Base-by-base conservation (phyloP, 2,113 vertebrate genomes). In the Halcyon senegalensis region DNA sequence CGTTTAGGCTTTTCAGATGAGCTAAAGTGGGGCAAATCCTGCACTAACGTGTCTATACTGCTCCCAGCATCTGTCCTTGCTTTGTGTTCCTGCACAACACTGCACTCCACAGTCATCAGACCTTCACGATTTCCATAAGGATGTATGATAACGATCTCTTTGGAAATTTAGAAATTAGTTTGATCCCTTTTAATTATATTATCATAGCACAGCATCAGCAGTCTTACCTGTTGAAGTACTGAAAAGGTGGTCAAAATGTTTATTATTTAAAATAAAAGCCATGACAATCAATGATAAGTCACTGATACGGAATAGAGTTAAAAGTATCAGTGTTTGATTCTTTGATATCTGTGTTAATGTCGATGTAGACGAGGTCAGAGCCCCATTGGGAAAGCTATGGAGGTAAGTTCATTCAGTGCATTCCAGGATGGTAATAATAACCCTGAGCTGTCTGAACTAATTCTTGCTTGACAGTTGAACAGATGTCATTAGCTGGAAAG, bases 401-500 rank as follows among this genome's bases (percentile, higher is more conserved):
- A 93, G 5, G 31, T 69, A 78, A 93, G 78, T 66, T 91, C 92
- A 96, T 79, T 66, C 64, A 55, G 37, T 58, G 73, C 91, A 97
- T 96, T 98, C 97, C 94, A 97, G 88, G 55, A 81, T 79, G 70
- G 76, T 53, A 80, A 87, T 56, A 93, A 67, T n/a, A 96, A 78
- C 35, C 35, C 58, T 75, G 69, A 79, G 87, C 84, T 0, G 0
- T 48, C 66, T 79, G 66, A 96, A 76, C 35, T 53, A 83, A 87
- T 73, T 85, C 87, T 87, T 87, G 82, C 41, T 80, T 83, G 72
- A 44, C 44, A 77, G 27, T 53, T 85, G 68, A 63, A 79, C 58
- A 96, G 55, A 82, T 28, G 59, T 31, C 78, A 28, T 55, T 69
- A 82, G 15, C 18, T 21, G 35, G 77, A 90, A 84, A 41, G 62